Evolutionary conservation across 2,888 invertebrate species (phyloP), one percentile per base, ranked within the genome.

Genomic region (Taenaris catops): DNA sequence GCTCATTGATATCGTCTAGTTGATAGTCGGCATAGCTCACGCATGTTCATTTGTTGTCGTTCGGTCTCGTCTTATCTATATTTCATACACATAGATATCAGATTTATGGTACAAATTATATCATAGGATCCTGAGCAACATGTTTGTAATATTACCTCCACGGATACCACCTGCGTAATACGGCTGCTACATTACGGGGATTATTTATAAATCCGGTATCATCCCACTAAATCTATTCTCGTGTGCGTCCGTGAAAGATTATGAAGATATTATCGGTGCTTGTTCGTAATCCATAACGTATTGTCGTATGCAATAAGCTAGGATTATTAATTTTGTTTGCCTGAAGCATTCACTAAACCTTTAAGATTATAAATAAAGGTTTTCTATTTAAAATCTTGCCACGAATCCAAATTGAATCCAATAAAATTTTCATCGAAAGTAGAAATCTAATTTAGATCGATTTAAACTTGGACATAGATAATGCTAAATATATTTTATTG

Each of bases 41-140:
- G 80, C 75, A 81, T 80, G 78, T 70, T 80, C 78, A 80, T 79
- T 79, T 73, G 78, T 70, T 74, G 73, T 60, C 55, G 49, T 62
- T 56, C 21, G 40, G 64, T 65, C 67, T 67, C 58, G 65, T 63
- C 58, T 64, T 70, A 71, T 68, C 53, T 69, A 53, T 60, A 55
- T 51, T 61, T 60, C 65, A 68, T 67, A 63, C 56, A 58, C 63
- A 62, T 60, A 62, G 63, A 70, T 60, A 63, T 66, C 58, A 53
- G 46, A 56, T 48, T 44, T 41, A 53, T 55, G 51, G 55, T 47
- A 46, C 39, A 12, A 38, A 40, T 37, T 41, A 40, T n/a, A n/a
- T n/a, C 46, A 48, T 59, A 60, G 63, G 66, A 67, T 60, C 53
- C 63, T 70, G 70, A 72, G 66, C 71, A 69, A 63, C 52, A 29